Evolutionary conservation across 2,797 vertebrate species (phyloP), one percentile per base, ranked within the genome.

Genomic region (Propithecus perrieri): DNA sequence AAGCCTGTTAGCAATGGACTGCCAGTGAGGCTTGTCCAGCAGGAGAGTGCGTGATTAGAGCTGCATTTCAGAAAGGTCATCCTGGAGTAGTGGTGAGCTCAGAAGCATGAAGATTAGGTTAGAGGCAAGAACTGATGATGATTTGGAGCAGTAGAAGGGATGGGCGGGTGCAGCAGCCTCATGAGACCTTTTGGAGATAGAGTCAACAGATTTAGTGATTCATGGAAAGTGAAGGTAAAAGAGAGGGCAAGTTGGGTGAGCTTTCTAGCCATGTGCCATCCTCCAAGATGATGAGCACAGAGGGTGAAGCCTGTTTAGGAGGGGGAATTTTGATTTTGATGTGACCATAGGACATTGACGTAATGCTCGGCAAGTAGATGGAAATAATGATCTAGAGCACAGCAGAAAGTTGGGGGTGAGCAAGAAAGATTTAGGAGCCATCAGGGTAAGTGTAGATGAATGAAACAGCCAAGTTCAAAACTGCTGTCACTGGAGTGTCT

Each of bases 41-140:
- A 41, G 33, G n/a, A 74, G 35, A 71, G 30, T 22, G 17, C 43
- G 0, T 35, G 35, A 33, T 85, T 46, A 85, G 65, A 80, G 57
- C 26, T 93, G n/a, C 20, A n/a, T 79, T 95, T 88, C 74, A 43
- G 18, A 96, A 95, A 81, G 41, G 35, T 83, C 61, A 14, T 41
- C 57, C 55, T 78, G 43, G 71, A 91, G 65, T 35, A 50, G 14
- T 86, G 59, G 91, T 76, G 69, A 85, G 50, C 35, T 93, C 67
- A 88, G 87, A 89, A 79, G 15, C 69, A 20, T 50, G 50, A 57
- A 57, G 46, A 69, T 53, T 38, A 15, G 48, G 14, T 86, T 15
- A 43, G 80, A 83, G 43, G 14, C 50, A 69, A 94, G 94, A 91
- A 46, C 8, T 12, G 43, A 55, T 38, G n/a, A 28, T 59, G 84